Evolutionary conservation across 2,888 invertebrate species (phyloP).

Genomic region (Eupithecia dodoneata): DNA sequence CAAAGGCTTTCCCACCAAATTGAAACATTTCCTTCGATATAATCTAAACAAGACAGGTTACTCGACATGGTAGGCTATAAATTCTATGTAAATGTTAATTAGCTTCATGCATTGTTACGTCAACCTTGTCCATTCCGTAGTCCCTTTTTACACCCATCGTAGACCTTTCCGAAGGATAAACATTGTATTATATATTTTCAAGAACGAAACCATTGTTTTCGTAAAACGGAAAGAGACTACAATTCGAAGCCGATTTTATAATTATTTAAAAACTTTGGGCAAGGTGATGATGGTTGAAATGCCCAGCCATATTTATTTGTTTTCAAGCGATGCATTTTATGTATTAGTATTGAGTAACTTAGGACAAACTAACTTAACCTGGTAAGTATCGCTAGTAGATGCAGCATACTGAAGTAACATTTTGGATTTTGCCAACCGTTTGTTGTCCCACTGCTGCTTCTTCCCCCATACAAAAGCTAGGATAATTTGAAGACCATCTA

Average conservation of each 20-base stretch:
- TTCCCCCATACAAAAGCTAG: background rate
- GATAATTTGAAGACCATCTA: background rate
- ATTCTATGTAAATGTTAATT: conserved; percentile 56
- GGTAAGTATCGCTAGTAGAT: background rate
- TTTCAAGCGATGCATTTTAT: background rate
- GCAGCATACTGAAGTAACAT: background rate
- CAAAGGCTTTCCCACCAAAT: conserved; percentile 28
- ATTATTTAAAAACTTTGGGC: background rate
- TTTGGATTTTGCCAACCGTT: background rate
- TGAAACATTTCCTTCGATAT: conserved; percentile 28
- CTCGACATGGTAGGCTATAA: conserved; percentile 29
- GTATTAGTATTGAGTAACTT: background rate
- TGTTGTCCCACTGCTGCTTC: background rate
- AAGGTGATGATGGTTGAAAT: background rate
- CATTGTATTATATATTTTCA: conserved; percentile 59
- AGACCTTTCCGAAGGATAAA: conserved; percentile 58
- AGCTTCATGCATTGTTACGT: conserved; percentile 62
- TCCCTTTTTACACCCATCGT: conserved; percentile 60
- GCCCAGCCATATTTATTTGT: background rate
- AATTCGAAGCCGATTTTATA: conserved; percentile 4
- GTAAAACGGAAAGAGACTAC: conserved; percentile 18
- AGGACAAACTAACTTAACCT: background rate
- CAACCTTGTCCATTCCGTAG: conserved; percentile 61
- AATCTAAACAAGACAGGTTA: conserved; percentile 27
- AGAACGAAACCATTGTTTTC: conserved; percentile 46